Evolutionary conservation across 1,140 invertebrate genomes (phyloP), one percentile per base, ranked within the genome.

Genomic region (Cylas formicarius): DNA sequence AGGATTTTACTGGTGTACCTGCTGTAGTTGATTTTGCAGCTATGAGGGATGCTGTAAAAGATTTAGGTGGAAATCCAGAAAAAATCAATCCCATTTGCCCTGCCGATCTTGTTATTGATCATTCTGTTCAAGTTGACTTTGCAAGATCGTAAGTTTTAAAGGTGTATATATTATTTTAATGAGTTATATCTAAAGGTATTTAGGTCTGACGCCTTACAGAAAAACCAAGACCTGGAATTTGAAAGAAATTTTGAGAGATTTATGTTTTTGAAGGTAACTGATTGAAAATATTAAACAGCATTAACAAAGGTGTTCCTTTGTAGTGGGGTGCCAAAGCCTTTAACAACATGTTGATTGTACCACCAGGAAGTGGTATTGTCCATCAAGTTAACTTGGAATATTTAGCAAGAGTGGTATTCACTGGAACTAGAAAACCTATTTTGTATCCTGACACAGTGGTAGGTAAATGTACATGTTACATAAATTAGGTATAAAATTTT

Each of bases 301-400:
- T 10, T 36, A 17, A 19, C 11, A 14, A 13, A 20, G 11, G 48
- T 24, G 47, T 44, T 49, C 29, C 17, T 36, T 65, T 69, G 48
- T 66, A 86, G 83, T 99, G 95, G 95, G 94, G 93, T 32, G 88
- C 94, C 0, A 87, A 88, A 61, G 89, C 92, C 0, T 90, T 99
- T 51, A 72, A 88, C 62, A 97, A 98, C 62, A 94, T 98, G 87
- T 68, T 93, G 54, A 97, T 98, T 48, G 89, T 99, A 7, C 96
- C 96, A 16, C 96, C 96, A 3, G 96, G 95, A 9, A 95, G 88
- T 50, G 95, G 96, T 7, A 99, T 99, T 48, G 90, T 97, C 0
- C 96, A 99, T 72, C 92, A 99, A 77, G 93, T 98, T 0, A 98
- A 98, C 68, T 71, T 98, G 52, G 94, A 98, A 64, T 96, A 95